Percentiles rank a stretch among this genome's conserved stretches.
Conservation (phyloP, 2,888 invertebrate species). For the Spilarctia lutea region DNA sequence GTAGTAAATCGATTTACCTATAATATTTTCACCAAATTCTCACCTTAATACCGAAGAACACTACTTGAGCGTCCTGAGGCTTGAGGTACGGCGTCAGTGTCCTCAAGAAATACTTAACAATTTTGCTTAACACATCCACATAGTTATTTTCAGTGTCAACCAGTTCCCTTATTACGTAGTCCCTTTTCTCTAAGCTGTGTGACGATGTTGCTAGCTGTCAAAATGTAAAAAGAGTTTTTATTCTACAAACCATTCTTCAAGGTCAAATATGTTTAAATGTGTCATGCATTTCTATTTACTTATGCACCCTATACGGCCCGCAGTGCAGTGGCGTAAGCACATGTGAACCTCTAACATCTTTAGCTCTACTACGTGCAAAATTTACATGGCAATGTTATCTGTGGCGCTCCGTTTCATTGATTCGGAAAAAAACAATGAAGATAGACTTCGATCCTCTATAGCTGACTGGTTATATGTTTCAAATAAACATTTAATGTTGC, state of each 20-base stretch:
- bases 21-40: slow-evolving; percentile 46
- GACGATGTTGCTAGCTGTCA: slow-evolving; percentile 83
- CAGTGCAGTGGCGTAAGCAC: slow-evolving; percentile 23
- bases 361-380: slow-evolving; percentile 14
- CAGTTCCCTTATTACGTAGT: slow-evolving; percentile 96
- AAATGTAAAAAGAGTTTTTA: slow-evolving; percentile 16
- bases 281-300: slow-evolving; percentile 16
- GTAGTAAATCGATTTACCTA: neutral
- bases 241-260: slow-evolving; percentile 1
- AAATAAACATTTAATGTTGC: neutral
- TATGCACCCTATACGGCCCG: slow-evolving; percentile 15
- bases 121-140: slow-evolving; percentile 95
- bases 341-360: neutral
- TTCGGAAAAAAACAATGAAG: neutral
- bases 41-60: slow-evolving; percentile 97
- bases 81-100: slow-evolving; percentile 91
- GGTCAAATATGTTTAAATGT: neutral
- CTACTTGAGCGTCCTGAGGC: slow-evolving; percentile 91
- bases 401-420: slow-evolving; percentile 12
- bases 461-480: neutral
- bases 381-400: slow-evolving; percentile 14
- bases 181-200: slow-evolving; percentile 93
- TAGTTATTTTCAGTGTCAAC: slow-evolving; percentile 99
- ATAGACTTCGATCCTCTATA: neutral
- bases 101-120: slow-evolving; percentile 92